These are phyloP conservation scores for Ophiodon elongatus DNA, from an alignment of 2,113 vertebrate species.

Conservation along the genomic window DNA sequence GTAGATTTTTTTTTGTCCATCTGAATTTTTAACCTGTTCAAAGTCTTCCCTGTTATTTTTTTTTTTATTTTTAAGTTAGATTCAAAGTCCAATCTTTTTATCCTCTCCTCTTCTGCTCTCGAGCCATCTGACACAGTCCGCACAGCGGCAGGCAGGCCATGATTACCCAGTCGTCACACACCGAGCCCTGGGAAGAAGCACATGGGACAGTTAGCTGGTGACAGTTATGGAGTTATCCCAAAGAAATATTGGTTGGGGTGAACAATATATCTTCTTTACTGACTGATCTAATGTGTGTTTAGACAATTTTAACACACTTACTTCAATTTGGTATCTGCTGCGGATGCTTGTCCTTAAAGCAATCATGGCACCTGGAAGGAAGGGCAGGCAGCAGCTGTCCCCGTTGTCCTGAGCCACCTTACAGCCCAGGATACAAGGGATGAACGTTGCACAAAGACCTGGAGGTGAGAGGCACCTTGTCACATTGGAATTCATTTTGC, in stretches of 20 bases:
- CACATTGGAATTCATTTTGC: not conserved
- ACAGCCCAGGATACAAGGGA: constrained; percentile 88
- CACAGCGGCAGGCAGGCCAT: constrained; percentile 81
- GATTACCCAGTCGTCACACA: constrained; percentile 84
- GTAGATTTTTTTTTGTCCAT: no score
- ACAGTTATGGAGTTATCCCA: not conserved
- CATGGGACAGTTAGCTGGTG: not conserved
- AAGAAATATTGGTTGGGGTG: not conserved
- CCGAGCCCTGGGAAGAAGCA: constrained; percentile 77
- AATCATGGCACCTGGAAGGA: constrained; percentile 82
- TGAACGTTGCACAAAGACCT: constrained; percentile 89
- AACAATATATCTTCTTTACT: not conserved
- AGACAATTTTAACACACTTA: constrained; percentile 56
- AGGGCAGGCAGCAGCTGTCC: constrained; percentile 84
- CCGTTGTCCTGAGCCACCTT: constrained; percentile 84
- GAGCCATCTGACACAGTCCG: constrained; percentile 85
- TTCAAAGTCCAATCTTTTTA: not conserved
- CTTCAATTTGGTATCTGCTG: constrained; percentile 77
- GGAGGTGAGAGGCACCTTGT: constrained; percentile 4
- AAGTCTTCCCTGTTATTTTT: no score
- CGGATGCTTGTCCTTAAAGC: constrained; percentile 84
- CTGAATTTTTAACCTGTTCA: no score
- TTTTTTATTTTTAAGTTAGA: not conserved
- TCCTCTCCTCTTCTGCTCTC: constrained; percentile 82
- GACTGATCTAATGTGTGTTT: not conserved